A percentile compares a stretch with the other conserved stretches of the same genome.
Conservation (phyloP, 2,888 invertebrate genomes). For the Argyresthia goedartella region DNA sequence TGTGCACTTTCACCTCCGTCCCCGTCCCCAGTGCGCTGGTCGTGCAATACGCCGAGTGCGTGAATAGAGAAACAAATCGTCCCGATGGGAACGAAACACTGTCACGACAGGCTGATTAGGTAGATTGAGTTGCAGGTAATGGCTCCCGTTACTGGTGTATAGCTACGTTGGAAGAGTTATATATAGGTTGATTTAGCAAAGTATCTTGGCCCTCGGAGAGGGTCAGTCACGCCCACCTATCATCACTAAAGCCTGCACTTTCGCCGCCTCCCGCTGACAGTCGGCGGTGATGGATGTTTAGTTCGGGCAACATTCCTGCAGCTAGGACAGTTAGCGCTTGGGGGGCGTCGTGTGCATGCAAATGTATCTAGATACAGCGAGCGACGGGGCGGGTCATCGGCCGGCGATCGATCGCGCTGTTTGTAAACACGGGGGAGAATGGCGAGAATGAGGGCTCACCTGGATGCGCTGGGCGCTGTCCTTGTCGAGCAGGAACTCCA, state of each 20-base stretch:
- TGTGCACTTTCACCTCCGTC: conserved; percentile 52
- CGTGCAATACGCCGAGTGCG: conserved; percentile 23
- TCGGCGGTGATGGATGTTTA: conserved; percentile 3
- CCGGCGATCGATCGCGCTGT: conserved; percentile 50
- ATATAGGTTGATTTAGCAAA: no score
- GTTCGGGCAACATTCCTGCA: not conserved
- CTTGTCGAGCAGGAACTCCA: conserved; percentile 96
- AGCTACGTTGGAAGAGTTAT: no score
- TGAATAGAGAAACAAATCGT: not conserved
- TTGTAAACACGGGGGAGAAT: conserved; percentile 44
- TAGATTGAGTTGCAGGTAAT: no score
- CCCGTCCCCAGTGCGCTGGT: conserved; percentile 28
- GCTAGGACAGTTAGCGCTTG: not conserved
- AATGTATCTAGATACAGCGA: no score
- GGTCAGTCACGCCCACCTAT: conserved; percentile 2
- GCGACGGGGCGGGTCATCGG: no score
- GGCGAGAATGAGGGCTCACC: conserved; percentile 71
- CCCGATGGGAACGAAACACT: no score
- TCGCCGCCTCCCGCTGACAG: no score
- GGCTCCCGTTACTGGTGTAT: no score
- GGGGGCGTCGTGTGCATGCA: no score
- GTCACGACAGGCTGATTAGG: no score
- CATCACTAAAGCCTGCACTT: conserved; percentile 1
- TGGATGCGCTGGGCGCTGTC: conserved; percentile 89
- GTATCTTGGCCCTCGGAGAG: no score